Conservation (phyloP, 2,888 invertebrate species). For the Empis livida region DNA sequence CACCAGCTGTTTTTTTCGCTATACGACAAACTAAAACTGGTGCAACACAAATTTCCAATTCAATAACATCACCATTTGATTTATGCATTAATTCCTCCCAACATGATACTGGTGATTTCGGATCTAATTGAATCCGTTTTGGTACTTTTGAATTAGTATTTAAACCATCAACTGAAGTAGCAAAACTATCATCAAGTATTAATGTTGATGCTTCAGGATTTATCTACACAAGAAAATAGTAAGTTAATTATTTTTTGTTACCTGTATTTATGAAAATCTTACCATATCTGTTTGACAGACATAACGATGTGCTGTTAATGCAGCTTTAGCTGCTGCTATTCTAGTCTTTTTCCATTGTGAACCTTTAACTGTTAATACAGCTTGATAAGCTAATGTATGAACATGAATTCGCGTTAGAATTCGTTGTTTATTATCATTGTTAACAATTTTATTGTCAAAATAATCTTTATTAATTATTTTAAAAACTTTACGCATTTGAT, state of each 20-base stretch:
- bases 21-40: conserved; percentile 74
- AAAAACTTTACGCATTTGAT: conserved; percentile 65
- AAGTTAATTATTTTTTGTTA: background rate
- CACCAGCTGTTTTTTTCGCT: conserved; percentile 70
- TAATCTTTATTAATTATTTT: conserved; percentile 21
- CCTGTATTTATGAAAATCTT: conserved; percentile 4
- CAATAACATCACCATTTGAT: conserved; percentile 12
- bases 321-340: conserved; percentile 71
- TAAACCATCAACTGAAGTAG: conserved; percentile 46
- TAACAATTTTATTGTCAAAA: conserved; percentile 17
- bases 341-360: conserved; percentile 64
- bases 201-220: conserved; percentile 39
- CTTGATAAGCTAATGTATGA: conserved; percentile 79
- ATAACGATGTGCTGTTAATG: conserved; percentile 68
- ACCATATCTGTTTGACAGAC: conserved; percentile 55
- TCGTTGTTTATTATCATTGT: conserved; percentile 37
- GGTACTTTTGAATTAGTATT: conserved; percentile 25
- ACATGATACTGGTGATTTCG: conserved; percentile 63
- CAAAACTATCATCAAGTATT: conserved; percentile 71
- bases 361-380: conserved; percentile 55
- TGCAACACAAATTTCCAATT: conserved; percentile 59
- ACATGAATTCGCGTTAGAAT: conserved; percentile 64
- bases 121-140: conserved; percentile 50
- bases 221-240: conserved; percentile 15
- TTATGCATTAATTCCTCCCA: conserved; percentile 52